Evolutionary conservation across 1,140 invertebrate species (phyloP).

Genomic region (Drosophila subpulchrella): DNA sequence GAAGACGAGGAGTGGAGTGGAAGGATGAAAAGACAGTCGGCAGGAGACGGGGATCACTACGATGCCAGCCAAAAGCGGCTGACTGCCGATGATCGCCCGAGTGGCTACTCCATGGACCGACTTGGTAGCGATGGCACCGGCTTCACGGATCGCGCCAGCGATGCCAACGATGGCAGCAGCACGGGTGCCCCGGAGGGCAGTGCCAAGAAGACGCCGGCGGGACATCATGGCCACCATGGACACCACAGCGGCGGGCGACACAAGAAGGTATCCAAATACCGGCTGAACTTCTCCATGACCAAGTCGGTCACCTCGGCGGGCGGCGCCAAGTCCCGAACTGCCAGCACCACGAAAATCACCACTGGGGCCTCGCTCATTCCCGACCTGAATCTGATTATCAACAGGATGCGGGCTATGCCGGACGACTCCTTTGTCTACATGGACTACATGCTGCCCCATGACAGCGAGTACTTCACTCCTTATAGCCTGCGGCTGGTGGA

Average conservation of each 20-base stretch:
- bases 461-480: constrained; percentile 89
- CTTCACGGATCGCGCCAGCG: constrained; percentile 2
- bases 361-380: constrained; percentile 79
- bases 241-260: too few relatives aligned
- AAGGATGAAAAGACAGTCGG: neutral
- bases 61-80: neutral
- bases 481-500: constrained; percentile 88
- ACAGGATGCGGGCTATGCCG: constrained; percentile 63
- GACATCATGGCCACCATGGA: neutral
- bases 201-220: neutral
- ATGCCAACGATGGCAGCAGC: neutral
- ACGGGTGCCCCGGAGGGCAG: neutral
- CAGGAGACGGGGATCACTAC: neutral
- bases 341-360: constrained; percentile 44
- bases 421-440: constrained; percentile 88
- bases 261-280: neutral
- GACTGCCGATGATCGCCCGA: neutral
- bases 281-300: constrained; percentile 4
- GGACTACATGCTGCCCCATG: constrained; percentile 88
- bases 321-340: neutral
- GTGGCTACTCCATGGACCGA: constrained; percentile 6
- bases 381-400: constrained; percentile 64
- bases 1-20: neutral
- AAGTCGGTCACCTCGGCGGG: neutral
- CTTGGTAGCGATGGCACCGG: constrained; percentile 5